Conservation (phyloP, 2,797 vertebrate species). For the Leuciscus waleckii region DNA sequence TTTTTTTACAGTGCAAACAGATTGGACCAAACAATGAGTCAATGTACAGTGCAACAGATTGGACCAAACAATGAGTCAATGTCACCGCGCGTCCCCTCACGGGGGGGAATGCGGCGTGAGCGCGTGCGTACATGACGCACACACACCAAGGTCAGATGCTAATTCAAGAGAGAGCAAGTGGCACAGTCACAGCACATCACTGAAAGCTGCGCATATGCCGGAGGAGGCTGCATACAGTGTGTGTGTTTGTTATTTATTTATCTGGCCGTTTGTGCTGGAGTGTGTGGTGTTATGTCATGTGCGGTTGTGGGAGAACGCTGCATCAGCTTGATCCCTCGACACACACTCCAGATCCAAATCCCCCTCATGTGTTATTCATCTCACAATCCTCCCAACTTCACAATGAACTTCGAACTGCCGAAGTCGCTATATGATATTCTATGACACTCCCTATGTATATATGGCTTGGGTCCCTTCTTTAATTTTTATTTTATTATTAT, state of each 20-base stretch:
- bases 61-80: constrained; percentile 56
- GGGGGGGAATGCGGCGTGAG: constrained; percentile 31
- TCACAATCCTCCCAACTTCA: constrained; percentile 46
- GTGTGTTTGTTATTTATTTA: constrained; percentile 18
- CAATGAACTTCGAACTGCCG: background rate
- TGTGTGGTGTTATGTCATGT: constrained; percentile 47
- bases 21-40: constrained; percentile 54
- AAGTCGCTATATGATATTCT: background rate
- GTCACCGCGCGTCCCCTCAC: constrained; percentile 37
- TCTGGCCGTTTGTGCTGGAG: constrained; percentile 37
- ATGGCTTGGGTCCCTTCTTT: background rate
- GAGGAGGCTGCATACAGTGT: background rate
- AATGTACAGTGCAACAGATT: constrained; percentile 53
- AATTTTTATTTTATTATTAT: background rate
- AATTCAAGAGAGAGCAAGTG: constrained; percentile 52
- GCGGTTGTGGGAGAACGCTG: constrained; percentile 46
- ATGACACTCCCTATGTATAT: too few relatives aligned
- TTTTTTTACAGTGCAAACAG: constrained; percentile 53
- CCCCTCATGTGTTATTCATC: constrained; percentile 52
- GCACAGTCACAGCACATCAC: constrained; percentile 43
- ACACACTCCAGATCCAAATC: constrained; percentile 22
- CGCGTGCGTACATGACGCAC: constrained; percentile 27
- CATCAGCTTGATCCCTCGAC: constrained; percentile 57
- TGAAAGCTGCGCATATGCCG: constrained; percentile 24
- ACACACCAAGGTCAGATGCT: constrained; percentile 62